Conservation (phyloP, 2,113 vertebrate species). For the Okapia johnstoni region DNA sequence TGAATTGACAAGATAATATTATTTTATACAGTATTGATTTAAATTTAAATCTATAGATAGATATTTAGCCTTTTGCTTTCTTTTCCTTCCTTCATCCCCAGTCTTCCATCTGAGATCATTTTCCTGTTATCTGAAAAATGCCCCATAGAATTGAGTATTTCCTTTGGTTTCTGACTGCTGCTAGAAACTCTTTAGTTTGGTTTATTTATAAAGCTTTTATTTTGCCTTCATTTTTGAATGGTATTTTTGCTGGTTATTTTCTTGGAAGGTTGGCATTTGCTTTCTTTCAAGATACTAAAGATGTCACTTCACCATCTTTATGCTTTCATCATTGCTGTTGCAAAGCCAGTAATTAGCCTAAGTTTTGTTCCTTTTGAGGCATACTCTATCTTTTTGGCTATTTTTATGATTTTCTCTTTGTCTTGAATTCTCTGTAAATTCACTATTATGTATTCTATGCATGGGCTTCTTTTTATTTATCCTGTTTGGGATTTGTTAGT, state of each 20-base stretch:
- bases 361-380: neutral
- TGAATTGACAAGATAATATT: neutral
- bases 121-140: neutral
- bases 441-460: neutral
- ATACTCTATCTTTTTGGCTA: neutral
- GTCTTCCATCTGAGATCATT: neutral
- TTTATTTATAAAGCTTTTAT: slow-evolving; percentile 18
- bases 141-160: neutral
- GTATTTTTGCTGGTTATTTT: neutral
- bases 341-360: neutral
- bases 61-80: neutral
- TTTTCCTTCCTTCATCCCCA: neutral
- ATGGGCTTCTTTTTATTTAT: neutral
- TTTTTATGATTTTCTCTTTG: neutral
- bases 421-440: neutral
- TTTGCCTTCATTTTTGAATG: neutral
- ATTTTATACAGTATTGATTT: neutral
- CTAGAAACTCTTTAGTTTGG: neutral
- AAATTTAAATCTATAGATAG: neutral
- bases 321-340: neutral
- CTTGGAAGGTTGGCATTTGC: neutral
- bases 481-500: neutral
- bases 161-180: neutral
- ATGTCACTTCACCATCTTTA: neutral
- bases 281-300: neutral